Conservation (phyloP, 2,888 invertebrate genomes). For the Athrips mouffetella region DNA sequence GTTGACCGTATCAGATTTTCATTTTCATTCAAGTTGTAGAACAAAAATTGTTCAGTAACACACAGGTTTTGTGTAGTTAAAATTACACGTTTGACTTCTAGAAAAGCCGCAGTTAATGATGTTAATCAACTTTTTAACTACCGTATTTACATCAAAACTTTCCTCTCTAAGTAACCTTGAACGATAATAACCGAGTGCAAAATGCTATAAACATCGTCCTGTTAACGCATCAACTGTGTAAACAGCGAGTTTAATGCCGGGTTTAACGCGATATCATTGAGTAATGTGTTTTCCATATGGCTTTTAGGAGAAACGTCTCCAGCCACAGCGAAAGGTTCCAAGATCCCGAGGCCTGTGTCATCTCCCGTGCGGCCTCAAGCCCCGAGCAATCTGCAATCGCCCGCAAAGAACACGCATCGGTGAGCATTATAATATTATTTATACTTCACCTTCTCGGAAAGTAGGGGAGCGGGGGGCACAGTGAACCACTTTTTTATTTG, state of each 20-base stretch:
- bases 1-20: no score
- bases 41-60: no score
- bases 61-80: no score
- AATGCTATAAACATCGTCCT: not conserved
- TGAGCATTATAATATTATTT: slow-evolving; percentile 33
- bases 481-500: no score
- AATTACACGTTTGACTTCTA: no score
- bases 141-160: not conserved
- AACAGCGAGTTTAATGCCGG: slow-evolving; percentile 8
- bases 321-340: slow-evolving; percentile 79
- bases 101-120: not conserved
- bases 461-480: no score
- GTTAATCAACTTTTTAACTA: not conserved
- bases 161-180: not conserved
- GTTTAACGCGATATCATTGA: not conserved
- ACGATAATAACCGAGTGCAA: not conserved
- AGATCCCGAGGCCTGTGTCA: slow-evolving; percentile 86
- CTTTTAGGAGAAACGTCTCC: slow-evolving; percentile 65
- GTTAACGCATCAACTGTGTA: slow-evolving; percentile 19
- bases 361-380: slow-evolving; percentile 82
- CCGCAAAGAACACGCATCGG: slow-evolving; percentile 68
- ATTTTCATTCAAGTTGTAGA: no score
- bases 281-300: not conserved
- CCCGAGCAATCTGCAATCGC: slow-evolving; percentile 52
- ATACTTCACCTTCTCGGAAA: no score